phyloP scores from a whole-genome alignment of 2,888 invertebrate species.

The Actias luna region DNA sequence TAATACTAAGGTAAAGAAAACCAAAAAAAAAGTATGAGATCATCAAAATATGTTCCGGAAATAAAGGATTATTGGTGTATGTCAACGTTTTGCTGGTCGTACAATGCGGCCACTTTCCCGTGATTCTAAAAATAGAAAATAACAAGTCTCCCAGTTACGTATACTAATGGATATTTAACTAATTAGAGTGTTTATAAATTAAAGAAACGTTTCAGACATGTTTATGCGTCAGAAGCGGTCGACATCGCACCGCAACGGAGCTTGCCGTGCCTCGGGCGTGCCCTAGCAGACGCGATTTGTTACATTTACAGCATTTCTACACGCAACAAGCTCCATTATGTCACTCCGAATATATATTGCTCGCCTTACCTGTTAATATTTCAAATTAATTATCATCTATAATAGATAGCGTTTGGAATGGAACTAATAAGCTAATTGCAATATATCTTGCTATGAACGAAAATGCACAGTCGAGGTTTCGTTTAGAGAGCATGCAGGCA shows the following conservation, averaged over 20 bases:
- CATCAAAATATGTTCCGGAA: too few species aligned
- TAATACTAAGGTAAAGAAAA: too few species aligned
- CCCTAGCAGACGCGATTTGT: conserved; percentile 1
- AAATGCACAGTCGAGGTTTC: too few species aligned
- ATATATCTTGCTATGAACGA: too few species aligned
- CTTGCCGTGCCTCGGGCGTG: neutral
- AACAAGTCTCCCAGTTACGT: neutral
- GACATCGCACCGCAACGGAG: too few species aligned
- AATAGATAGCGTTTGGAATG: neutral
- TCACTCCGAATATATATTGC: neutral
- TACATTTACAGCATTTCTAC: neutral
- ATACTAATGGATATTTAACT: neutral
- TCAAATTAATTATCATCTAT: neutral
- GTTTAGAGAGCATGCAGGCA: too few species aligned
- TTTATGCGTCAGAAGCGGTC: neutral
- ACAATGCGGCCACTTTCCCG: too few species aligned
- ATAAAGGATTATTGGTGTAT: too few species aligned
- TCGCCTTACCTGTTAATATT: neutral
- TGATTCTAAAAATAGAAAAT: too few species aligned
- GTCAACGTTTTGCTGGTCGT: too few species aligned
- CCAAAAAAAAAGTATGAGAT: too few species aligned
- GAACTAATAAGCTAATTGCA: too few species aligned
- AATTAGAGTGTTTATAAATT: neutral
- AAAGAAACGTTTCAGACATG: neutral
- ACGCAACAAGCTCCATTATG: conserved; percentile 5